These are phyloP conservation scores for Platerodrilus igneus DNA, from an alignment of 2,888 invertebrate genomes.

Conservation along the genomic window DNA sequence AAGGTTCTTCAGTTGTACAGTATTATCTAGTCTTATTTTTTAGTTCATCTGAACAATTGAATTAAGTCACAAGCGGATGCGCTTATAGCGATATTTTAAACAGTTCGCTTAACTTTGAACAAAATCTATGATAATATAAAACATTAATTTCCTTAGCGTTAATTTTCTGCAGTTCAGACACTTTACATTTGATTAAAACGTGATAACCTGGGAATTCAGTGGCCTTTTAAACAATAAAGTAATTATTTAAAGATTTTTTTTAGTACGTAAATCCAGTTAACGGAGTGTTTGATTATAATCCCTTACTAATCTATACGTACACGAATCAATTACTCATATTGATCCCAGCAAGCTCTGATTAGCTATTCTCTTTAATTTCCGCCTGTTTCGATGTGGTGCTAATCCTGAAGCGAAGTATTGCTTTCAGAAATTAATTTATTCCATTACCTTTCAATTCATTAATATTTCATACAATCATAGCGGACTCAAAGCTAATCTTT, in stretches of 20 bases:
- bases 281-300: too few relatives aligned
- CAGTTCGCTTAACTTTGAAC: slow-evolving; percentile 19
- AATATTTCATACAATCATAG: slow-evolving; percentile 52
- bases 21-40: too few relatives aligned
- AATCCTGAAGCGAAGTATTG: slow-evolving; percentile 49
- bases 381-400: slow-evolving; percentile 36
- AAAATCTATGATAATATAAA: slow-evolving; percentile 23
- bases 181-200: slow-evolving; percentile 16
- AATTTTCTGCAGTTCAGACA: slow-evolving; percentile 26
- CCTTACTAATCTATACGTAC: too few relatives aligned
- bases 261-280: too few relatives aligned
- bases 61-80: slow-evolving; percentile 27
- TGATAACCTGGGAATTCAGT: slow-evolving; percentile 25
- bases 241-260: slow-evolving; percentile 17
- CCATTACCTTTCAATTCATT: slow-evolving; percentile 54
- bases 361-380: slow-evolving; percentile 52
- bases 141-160: slow-evolving; percentile 25
- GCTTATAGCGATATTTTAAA: slow-evolving; percentile 24
- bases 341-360: slow-evolving; percentile 41
- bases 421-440: slow-evolving; percentile 54
- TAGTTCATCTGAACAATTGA: slow-evolving; percentile 18
- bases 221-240: slow-evolving; percentile 23
- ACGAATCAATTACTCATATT: slow-evolving; percentile 40
- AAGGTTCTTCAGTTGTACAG: too few relatives aligned
- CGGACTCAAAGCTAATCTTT: slow-evolving; percentile 46